These are phyloP conservation scores for Tanaodytes sp. DNA, from an alignment of 2,888 invertebrate genomes.

Conservation along the genomic window DNA sequence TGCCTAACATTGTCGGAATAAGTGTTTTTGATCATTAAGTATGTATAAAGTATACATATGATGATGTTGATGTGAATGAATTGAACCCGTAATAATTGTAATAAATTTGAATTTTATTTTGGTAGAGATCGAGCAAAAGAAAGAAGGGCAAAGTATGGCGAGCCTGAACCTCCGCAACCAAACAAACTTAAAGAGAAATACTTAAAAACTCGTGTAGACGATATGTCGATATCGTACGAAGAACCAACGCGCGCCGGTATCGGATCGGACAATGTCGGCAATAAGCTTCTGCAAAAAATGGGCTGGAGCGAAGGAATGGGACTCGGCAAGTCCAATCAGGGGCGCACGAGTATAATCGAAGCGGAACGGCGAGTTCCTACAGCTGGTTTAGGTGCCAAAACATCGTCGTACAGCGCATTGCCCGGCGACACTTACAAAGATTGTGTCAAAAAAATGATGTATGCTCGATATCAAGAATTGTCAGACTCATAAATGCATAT, in stretches of 20 bases:
- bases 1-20: too few relatives aligned
- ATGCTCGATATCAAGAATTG: constrained; percentile 88
- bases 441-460: constrained; percentile 91
- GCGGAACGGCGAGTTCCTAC: constrained; percentile 77
- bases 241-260: constrained; percentile 80
- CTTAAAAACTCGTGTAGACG: constrained; percentile 76
- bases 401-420: constrained; percentile 83
- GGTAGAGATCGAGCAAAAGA: constrained; percentile 95
- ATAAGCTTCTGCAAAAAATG: constrained; percentile 96
- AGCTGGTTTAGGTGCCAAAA: constrained; percentile 90
- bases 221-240: constrained; percentile 71
- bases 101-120: constrained; percentile 9
- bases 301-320: constrained; percentile 99
- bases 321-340: constrained; percentile 93
- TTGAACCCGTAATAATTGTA: not conserved
- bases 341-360: constrained; percentile 93
- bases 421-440: constrained; percentile 91
- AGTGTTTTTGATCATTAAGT: too few relatives aligned
- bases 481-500: constrained; percentile 75
- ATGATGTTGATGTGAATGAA: not conserved
- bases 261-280: constrained; percentile 93
- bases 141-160: constrained; percentile 92
- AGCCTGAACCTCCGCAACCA: constrained; percentile 85
- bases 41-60: too few relatives aligned
- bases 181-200: constrained; percentile 84